Conservation (phyloP, 2,113 vertebrate species). For the Aleadryas rufinucha region DNA sequence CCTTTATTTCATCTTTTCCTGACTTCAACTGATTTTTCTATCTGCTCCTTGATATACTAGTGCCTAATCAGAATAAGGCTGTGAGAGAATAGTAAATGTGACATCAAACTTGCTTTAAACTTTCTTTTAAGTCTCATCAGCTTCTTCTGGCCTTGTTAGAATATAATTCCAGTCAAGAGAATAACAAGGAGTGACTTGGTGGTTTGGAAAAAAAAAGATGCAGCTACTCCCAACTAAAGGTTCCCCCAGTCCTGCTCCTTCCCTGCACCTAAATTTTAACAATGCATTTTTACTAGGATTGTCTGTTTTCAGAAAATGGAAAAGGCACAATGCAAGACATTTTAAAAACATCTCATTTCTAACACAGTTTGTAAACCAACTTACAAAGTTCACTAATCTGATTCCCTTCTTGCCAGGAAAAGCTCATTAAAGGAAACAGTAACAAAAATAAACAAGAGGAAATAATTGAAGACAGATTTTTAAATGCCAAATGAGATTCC, state of each 20-base stretch:
- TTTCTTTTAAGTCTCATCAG: background rate
- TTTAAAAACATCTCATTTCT: background rate
- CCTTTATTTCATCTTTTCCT: background rate
- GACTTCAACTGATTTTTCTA: background rate
- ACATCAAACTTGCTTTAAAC: background rate
- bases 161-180: background rate
- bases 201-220: background rate
- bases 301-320: background rate
- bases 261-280: background rate
- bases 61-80: background rate
- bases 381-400: background rate
- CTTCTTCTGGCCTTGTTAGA: background rate
- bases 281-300: background rate
- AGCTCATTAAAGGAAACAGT: background rate
- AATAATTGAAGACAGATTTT: background rate
- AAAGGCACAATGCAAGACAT: background rate
- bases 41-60: background rate
- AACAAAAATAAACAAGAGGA: background rate
- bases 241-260: background rate
- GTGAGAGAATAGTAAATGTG: conserved; percentile 1
- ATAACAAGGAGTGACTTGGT: background rate
- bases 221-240: background rate
- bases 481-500: background rate
- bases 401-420: background rate
- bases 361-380: background rate